Evolutionary conservation across 2,888 invertebrate genomes (phyloP).

Genomic region (Lamellibrachia columna): DNA sequence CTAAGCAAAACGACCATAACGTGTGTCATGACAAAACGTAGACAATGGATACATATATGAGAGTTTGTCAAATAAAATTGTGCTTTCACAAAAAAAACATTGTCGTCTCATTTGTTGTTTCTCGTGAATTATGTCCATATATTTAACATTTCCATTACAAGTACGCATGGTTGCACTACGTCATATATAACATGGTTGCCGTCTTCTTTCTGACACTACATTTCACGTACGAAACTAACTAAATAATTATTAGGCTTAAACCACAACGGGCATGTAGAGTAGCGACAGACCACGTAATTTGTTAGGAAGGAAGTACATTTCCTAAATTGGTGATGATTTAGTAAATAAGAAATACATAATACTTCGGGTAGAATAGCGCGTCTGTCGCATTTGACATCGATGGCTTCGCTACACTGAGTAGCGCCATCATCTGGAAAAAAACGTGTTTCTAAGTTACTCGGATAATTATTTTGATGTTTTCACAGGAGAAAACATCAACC

Average conservation of each 20-base stretch:
- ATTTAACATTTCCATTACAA: neutral
- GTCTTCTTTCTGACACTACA: no score
- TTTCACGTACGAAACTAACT: no score
- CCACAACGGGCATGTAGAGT: no score
- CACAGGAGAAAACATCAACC: neutral
- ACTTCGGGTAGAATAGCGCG: neutral
- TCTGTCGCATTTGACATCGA: neutral
- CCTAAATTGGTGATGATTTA: no score
- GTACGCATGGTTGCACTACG: neutral
- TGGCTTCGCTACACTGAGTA: neutral
- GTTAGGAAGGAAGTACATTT: no score
- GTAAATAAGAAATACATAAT: neutral
- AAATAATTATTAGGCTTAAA: no score
- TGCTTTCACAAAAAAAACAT: slow-evolving; percentile 11
- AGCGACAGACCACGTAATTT: no score
- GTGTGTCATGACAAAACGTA: neutral
- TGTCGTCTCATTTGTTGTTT: neutral
- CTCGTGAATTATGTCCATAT: neutral
- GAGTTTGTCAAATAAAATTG: slow-evolving; percentile 6
- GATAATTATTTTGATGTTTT: neutral
- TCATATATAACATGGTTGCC: no score
- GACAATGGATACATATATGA: neutral
- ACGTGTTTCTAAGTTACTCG: neutral
- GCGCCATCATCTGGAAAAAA: neutral
- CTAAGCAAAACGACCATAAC: neutral